Evolutionary conservation across 92 coral and sea anemone species (phyloP).

Genomic region (Virgularia gustaviana): DNA sequence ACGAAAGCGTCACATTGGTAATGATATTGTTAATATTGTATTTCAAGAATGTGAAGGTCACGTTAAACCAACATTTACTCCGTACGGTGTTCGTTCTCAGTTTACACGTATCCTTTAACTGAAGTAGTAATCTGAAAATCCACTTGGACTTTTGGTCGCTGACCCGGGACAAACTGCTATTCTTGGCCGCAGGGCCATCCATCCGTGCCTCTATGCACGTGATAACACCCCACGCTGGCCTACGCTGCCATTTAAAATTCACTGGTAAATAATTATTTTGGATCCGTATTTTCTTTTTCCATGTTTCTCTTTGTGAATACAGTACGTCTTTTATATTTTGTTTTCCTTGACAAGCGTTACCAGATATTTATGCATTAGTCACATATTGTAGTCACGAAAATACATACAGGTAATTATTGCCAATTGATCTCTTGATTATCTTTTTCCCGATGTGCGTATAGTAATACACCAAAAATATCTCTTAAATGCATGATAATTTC

Average conservation of each 20-base stretch:
- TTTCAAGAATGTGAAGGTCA: slow-evolving; percentile 84
- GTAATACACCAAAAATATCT: neutral
- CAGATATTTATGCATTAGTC: slow-evolving; percentile 88
- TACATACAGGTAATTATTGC: slow-evolving; percentile 67
- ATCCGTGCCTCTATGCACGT: neutral
- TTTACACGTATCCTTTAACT: slow-evolving; percentile 95
- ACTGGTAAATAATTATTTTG: too few species aligned
- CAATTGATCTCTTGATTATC: neutral
- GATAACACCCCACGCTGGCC: too few species aligned
- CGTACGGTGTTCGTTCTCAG: slow-evolving; percentile 84
- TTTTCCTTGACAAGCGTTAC: slow-evolving; percentile 48
- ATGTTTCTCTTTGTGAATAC: too few species aligned
- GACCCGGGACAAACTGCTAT: too few species aligned
- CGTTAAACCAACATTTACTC: slow-evolving; percentile 75
- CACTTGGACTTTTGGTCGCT: neutral
- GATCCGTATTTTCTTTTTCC: too few species aligned
- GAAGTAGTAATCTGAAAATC: neutral
- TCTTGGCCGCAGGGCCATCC: too few species aligned
- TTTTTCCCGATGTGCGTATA: neutral
- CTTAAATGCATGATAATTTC: too few species aligned
- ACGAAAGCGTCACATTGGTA: slow-evolving; percentile 95
- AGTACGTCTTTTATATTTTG: neutral
- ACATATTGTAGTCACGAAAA: slow-evolving; percentile 75
- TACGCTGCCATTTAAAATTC: too few species aligned
- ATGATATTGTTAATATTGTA: slow-evolving; percentile 93